phyloP scores from a whole-genome alignment of 2,797 vertebrate genomes.

The Typhlichthys subterraneus region DNA sequence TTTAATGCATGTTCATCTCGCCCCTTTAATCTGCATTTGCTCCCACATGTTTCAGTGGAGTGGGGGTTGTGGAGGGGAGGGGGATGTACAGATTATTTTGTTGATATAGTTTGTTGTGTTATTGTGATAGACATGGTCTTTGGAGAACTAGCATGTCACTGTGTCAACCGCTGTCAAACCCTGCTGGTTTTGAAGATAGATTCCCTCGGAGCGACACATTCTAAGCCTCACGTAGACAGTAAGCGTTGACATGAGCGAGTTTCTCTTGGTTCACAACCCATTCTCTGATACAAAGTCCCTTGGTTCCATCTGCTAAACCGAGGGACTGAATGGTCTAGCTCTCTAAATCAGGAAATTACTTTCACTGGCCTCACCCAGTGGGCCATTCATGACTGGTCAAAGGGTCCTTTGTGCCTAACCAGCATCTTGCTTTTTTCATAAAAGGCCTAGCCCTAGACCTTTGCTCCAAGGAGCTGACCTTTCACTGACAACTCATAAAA shows the following conservation, averaged over 20 bases:
- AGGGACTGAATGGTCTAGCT: constrained; percentile 35
- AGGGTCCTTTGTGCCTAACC: constrained; percentile 61
- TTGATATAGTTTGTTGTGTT: constrained; percentile 43
- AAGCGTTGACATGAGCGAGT: constrained; percentile 23
- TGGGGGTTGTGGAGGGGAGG: constrained; percentile 5
- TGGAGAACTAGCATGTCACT: constrained; percentile 37
- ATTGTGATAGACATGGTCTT: constrained; percentile 43
- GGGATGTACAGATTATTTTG: constrained; percentile 29
- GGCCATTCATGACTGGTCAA: constrained; percentile 60
- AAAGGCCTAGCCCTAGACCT: constrained; percentile 18
- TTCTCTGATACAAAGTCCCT: constrained; percentile 17
- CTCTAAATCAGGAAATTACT: constrained; percentile 45
- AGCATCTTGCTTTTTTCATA: constrained; percentile 24
- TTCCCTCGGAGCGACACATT: constrained; percentile 24
- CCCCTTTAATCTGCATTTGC: constrained; percentile 25
- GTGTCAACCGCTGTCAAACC: constrained; percentile 24
- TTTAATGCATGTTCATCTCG: constrained; percentile 47
- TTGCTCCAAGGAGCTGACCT: neutral
- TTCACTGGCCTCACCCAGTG: constrained; percentile 25
- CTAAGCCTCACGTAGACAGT: constrained; percentile 28
- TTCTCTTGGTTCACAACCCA: constrained; percentile 15
- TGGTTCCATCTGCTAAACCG: constrained; percentile 22
- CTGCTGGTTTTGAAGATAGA: constrained; percentile 17
- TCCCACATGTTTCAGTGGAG: constrained; percentile 45
- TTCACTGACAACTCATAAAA: constrained; percentile 19